These are phyloP conservation scores for Chrosomus eos DNA, from an alignment of 2,797 vertebrate species.

Conservation along the genomic window DNA sequence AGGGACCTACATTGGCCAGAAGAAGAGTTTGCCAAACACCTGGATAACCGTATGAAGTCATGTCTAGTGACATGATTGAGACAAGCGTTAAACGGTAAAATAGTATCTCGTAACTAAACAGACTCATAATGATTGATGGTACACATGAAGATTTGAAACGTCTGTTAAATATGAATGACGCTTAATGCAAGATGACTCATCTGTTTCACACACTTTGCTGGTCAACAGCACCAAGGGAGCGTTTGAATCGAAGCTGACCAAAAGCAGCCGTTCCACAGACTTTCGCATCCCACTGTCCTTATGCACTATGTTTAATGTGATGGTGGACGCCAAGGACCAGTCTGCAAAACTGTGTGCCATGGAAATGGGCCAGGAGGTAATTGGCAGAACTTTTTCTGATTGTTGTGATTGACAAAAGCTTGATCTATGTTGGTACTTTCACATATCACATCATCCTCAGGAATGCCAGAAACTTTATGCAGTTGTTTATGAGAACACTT, in stretches of 20 bases:
- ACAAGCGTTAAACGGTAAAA: constrained; percentile 95
- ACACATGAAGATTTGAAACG: constrained; percentile 2
- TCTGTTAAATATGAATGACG: not conserved
- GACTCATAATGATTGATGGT: not conserved
- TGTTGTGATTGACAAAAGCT: constrained; percentile 20
- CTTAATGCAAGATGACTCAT: constrained; percentile 23
- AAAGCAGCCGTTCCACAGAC: constrained; percentile 98
- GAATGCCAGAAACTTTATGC: not conserved
- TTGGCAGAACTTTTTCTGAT: constrained; percentile 48
- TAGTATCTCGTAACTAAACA: constrained; percentile 4
- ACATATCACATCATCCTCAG: not conserved
- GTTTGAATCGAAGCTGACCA: constrained; percentile 98
- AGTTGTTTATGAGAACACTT: constrained; percentile 2
- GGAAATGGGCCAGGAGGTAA: constrained; percentile 99
- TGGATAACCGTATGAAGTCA: constrained; percentile 95
- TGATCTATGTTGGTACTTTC: not conserved
- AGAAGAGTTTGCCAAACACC: constrained; percentile 97
- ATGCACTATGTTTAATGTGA: constrained; percentile 99
- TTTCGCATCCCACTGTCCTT: constrained; percentile 98
- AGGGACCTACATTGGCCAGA: constrained; percentile 98
- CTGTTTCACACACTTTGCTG: constrained; percentile 16
- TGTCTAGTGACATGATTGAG: constrained; percentile 99
- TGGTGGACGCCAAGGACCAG: constrained; percentile 99
- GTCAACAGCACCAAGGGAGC: constrained; percentile 92
- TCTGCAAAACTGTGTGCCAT: constrained; percentile 98